Evolutionary conservation across 2,797 vertebrate genomes (phyloP).

Genomic region (Xiphorhynchus erythropygius): DNA sequence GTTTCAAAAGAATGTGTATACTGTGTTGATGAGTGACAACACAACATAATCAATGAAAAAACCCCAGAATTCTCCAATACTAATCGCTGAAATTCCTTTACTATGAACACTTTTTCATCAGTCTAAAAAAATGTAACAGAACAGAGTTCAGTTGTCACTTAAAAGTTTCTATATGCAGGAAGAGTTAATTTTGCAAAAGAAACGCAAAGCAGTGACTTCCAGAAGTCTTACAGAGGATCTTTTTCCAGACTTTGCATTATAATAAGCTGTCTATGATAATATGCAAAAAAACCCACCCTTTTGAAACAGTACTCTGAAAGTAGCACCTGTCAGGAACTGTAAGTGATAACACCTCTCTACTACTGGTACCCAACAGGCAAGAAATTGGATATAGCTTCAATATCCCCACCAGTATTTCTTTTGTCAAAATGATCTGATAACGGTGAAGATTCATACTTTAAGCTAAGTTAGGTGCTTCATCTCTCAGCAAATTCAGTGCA

Average conservation of each 20-base stretch:
- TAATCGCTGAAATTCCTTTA: background rate
- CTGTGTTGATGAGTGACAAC: background rate
- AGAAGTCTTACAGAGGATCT: background rate
- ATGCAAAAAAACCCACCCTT: background rate
- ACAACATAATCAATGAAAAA: background rate
- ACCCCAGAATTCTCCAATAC: background rate
- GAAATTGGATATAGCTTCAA: conserved; percentile 8
- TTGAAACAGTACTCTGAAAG: background rate
- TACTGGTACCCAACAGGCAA: conserved; percentile 1
- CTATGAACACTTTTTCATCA: background rate
- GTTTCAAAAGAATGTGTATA: background rate
- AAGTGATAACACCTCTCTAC: background rate
- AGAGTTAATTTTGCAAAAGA: conserved; percentile 10
- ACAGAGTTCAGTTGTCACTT: background rate
- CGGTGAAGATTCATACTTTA: background rate
- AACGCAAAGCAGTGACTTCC: background rate
- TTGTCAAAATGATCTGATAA: conserved; percentile 44
- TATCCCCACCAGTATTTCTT: conserved; percentile 14
- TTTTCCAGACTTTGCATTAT: conserved; percentile 14
- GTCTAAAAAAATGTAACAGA: background rate
- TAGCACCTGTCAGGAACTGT: background rate
- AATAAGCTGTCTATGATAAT: background rate
- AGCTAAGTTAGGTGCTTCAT: background rate
- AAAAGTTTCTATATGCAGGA: background rate
- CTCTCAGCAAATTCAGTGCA: background rate